Evolutionary conservation across 2,888 invertebrate genomes (phyloP).

Genomic region (Apomyelois bistriatella): DNA sequence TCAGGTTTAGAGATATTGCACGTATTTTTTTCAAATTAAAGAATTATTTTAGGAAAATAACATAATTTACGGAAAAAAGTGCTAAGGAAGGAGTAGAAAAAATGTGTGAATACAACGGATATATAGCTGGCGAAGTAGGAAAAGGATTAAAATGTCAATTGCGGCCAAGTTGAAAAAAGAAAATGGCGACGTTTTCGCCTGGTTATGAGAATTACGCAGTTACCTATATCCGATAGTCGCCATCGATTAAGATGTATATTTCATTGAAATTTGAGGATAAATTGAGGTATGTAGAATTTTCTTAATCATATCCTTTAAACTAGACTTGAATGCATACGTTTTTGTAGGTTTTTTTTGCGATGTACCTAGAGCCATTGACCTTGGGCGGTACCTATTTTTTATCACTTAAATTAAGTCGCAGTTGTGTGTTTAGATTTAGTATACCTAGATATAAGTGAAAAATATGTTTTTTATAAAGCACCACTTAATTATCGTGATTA

Average conservation of each 20-base stretch:
- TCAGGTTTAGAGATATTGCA: neutral
- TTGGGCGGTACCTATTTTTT: neutral
- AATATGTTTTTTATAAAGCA: too few relatives aligned
- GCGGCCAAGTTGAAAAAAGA: neutral
- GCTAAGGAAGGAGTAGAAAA: neutral
- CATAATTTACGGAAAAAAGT: neutral
- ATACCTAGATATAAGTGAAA: too few relatives aligned
- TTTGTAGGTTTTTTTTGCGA: neutral
- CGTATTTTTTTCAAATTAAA: neutral
- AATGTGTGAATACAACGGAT: neutral
- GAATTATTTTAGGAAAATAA: neutral
- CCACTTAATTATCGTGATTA: too few relatives aligned
- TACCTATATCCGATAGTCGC: neutral
- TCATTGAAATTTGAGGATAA: neutral
- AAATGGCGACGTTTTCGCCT: constrained; percentile 7
- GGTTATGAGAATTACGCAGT: constrained; percentile 1
- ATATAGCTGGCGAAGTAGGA: neutral
- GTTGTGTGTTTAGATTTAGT: too few relatives aligned
- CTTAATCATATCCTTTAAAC: neutral
- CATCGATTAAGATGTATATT: neutral
- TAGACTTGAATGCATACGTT: neutral
- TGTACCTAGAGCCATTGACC: neutral
- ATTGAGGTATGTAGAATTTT: constrained; percentile 8
- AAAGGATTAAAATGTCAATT: neutral
- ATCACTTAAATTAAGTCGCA: too few relatives aligned